Evolutionary conservation across 2,113 vertebrate species (phyloP).

Genomic region (Macaca nemestrina): DNA sequence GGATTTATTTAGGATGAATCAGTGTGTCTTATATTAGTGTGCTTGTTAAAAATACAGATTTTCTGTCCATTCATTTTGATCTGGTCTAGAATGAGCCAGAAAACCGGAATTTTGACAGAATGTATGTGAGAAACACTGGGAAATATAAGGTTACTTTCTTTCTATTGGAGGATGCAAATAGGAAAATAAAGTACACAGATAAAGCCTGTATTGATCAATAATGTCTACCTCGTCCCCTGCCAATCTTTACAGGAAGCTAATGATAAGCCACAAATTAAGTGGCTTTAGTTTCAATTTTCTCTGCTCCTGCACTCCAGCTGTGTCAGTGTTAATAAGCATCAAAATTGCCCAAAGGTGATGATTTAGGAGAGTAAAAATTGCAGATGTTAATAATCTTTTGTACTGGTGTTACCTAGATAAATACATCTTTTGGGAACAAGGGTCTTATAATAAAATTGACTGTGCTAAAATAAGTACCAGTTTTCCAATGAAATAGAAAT

Average conservation of each 20-base stretch:
- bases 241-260: neutral
- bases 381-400: neutral
- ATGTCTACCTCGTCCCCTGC: neutral
- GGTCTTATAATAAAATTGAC: neutral
- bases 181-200: neutral
- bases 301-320: neutral
- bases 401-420: neutral
- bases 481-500: neutral
- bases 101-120: neutral
- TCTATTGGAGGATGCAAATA: neutral
- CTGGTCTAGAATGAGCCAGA: neutral
- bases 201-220: slow-evolving; percentile 18
- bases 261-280: neutral
- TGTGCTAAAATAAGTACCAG: neutral
- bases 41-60: neutral
- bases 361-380: neutral
- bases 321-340: slow-evolving; percentile 30
- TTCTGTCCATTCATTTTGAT: neutral
- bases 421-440: neutral
- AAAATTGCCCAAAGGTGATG: neutral
- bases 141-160: neutral
- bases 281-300: neutral
- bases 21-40: neutral
- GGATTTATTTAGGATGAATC: neutral
- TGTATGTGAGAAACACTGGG: neutral